phyloP scores from a whole-genome alignment of 2,113 vertebrate species.

The Fulica atra region DNA sequence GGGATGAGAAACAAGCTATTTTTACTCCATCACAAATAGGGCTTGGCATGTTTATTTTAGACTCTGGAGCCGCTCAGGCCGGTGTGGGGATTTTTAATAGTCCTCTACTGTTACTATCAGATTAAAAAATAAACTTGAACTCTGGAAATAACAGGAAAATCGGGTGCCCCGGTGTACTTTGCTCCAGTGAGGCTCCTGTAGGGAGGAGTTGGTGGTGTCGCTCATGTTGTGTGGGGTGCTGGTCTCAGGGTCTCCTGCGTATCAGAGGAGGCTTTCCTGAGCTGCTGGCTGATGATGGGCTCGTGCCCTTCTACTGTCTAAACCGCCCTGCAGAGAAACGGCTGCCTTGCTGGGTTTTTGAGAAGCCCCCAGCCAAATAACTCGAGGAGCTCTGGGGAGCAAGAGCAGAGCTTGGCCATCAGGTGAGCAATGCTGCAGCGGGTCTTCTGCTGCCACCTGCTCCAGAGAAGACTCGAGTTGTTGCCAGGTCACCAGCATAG shows the following conservation, averaged over 20 bases:
- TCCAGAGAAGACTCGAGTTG: neutral
- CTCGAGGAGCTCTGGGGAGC: neutral
- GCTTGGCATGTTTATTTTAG: conserved; percentile 68
- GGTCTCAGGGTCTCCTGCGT: neutral
- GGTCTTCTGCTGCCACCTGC: neutral
- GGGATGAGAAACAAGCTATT: conserved; percentile 71
- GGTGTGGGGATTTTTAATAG: conserved; percentile 29
- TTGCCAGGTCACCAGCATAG: neutral
- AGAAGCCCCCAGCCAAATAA: neutral
- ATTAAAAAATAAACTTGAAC: conserved; percentile 33
- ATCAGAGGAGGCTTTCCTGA: neutral
- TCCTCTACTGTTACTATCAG: conserved; percentile 53
- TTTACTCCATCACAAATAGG: conserved; percentile 71
- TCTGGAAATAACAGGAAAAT: conserved; percentile 34
- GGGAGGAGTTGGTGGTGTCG: neutral
- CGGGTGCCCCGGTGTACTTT: neutral
- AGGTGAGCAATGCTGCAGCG: neutral
- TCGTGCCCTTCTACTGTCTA: neutral
- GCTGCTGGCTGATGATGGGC: neutral
- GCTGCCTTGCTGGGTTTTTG: neutral
- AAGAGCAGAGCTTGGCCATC: neutral
- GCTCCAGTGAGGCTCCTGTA: neutral
- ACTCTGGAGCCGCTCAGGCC: conserved; percentile 8
- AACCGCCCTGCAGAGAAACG: neutral
- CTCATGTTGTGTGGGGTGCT: rapidly evolving